phyloP scores from a whole-genome alignment of 2,797 vertebrate genomes.

The Helarctos malayanus region DNA sequence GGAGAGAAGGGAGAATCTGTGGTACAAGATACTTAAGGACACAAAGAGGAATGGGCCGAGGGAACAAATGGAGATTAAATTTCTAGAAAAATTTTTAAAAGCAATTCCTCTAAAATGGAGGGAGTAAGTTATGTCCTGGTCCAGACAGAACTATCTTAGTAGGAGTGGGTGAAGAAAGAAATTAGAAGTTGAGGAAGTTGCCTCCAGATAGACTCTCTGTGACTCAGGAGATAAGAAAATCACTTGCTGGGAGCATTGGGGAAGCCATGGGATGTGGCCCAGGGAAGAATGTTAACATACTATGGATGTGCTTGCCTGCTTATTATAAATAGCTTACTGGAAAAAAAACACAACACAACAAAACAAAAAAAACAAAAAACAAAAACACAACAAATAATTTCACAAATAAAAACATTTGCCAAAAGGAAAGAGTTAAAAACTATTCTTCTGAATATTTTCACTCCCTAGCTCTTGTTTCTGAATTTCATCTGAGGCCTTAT shows the following conservation, averaged over 20 bases:
- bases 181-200: neutral
- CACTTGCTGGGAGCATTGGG: neutral
- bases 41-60: neutral
- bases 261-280: neutral
- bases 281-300: neutral
- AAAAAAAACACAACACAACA: neutral
- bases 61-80: neutral
- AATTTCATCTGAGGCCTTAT: conserved; percentile 18
- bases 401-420: conserved; percentile 49
- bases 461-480: neutral
- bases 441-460: conserved; percentile 34
- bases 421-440: conserved; percentile 26
- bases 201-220: neutral
- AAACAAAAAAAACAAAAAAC: too few species aligned
- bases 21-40: neutral
- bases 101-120: neutral
- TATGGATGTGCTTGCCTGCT: neutral
- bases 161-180: neutral
- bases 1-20: neutral
- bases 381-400: neutral
- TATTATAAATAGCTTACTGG: neutral
- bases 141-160: neutral
- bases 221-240: neutral
- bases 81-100: neutral
- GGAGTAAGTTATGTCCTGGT: neutral